Conservation (phyloP, 2,797 vertebrate genomes). For the Odontamblyopus lacepedii region DNA sequence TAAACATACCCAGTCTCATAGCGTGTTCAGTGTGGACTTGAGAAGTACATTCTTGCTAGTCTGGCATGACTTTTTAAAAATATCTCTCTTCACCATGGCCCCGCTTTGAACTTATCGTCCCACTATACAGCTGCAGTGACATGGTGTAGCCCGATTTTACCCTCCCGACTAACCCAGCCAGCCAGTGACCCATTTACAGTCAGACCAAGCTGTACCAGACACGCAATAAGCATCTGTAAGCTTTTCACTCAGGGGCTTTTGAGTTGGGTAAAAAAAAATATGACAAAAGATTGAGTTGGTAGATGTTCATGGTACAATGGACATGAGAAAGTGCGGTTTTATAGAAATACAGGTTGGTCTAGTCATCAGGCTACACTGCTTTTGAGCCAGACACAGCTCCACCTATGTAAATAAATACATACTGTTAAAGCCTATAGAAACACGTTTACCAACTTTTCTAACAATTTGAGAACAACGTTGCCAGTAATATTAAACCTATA, state of each 20-base stretch:
- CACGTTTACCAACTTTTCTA: too few relatives aligned
- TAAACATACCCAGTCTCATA: slow-evolving; percentile 29
- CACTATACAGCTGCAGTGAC: slow-evolving; percentile 21
- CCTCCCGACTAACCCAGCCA: slow-evolving; percentile 58
- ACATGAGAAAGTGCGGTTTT: neutral
- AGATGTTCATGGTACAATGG: slow-evolving; percentile 1
- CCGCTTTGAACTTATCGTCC: slow-evolving; percentile 54
- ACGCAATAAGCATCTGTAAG: slow-evolving; percentile 43
- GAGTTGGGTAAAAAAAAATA: slow-evolving; percentile 53
- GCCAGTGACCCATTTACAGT: slow-evolving; percentile 68
- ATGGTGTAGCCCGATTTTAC: slow-evolving; percentile 64
- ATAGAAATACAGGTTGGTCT: neutral
- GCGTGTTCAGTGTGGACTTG: slow-evolving; percentile 16
- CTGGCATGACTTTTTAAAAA: slow-evolving; percentile 47
- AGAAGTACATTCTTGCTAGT: slow-evolving; percentile 45
- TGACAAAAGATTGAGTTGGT: slow-evolving; percentile 42
- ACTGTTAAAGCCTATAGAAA: neutral
- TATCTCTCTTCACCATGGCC: slow-evolving; percentile 44
- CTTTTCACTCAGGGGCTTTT: slow-evolving; percentile 59
- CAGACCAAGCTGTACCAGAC: slow-evolving; percentile 57
- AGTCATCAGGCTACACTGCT: slow-evolving; percentile 5
- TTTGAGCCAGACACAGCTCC: neutral
- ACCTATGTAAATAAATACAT: neutral
- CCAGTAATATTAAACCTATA: too few relatives aligned
- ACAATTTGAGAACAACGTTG: too few relatives aligned